Conservation (phyloP, 2,797 vertebrate species). For the Parauchenoglanis ngamensis region DNA sequence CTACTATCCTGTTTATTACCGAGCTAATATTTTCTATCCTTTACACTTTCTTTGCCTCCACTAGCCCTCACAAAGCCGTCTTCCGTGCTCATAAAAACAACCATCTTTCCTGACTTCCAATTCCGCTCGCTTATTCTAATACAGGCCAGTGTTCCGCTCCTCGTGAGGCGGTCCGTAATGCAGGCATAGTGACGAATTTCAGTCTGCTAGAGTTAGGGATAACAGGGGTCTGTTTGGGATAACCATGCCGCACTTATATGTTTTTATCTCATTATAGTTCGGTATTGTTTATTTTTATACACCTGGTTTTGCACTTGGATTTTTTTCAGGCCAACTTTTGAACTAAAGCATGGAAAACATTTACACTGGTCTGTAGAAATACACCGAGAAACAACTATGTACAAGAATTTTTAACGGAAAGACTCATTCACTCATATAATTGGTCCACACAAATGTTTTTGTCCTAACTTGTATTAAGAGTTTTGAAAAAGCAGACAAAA, state of each 20-base stretch:
- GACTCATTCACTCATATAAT: background rate
- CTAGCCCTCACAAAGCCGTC: background rate
- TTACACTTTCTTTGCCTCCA: background rate
- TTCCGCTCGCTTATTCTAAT: background rate
- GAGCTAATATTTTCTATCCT: background rate
- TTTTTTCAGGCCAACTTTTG: too few species aligned
- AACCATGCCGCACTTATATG: background rate
- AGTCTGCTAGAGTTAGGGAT: background rate
- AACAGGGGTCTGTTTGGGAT: too few species aligned
- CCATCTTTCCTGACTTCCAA: background rate
- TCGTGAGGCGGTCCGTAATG: slow-evolving; percentile 9
- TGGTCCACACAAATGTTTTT: background rate
- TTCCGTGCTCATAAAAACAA: background rate
- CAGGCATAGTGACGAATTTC: background rate
- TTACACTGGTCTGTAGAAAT: background rate
- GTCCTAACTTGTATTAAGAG: background rate
- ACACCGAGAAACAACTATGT: background rate
- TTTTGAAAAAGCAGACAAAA: background rate
- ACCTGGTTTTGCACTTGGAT: background rate
- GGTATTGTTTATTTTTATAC: background rate
- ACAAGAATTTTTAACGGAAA: background rate
- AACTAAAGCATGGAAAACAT: background rate
- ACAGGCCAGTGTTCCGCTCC: background rate
- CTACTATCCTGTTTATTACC: slow-evolving; percentile 26
- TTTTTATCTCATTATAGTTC: background rate